phyloP scores from a whole-genome alignment of 1,140 invertebrate genomes.

The Metaphire vulgaris region DNA sequence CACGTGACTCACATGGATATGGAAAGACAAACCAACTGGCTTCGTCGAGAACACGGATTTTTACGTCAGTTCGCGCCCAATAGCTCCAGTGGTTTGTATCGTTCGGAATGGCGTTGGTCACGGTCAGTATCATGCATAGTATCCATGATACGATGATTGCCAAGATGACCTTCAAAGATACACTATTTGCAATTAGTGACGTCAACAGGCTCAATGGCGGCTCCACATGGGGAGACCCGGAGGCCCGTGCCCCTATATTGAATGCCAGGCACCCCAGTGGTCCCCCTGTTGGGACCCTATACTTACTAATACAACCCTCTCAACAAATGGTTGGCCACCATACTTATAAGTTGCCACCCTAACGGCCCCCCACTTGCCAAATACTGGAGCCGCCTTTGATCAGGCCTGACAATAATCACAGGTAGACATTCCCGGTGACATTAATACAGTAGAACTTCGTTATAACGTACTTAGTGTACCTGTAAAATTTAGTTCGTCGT shows the following conservation, averaged over 20 bases:
- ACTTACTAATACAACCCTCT: neutral
- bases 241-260: neutral
- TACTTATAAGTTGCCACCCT: too few relatives aligned
- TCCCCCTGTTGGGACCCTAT: neutral
- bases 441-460: too few relatives aligned
- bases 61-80: slow-evolving; percentile 69
- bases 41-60: slow-evolving; percentile 64
- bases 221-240: too few relatives aligned
- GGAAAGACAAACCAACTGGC: slow-evolving; percentile 76
- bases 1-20: slow-evolving; percentile 68
- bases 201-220: neutral
- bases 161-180: slow-evolving; percentile 53
- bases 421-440: too few relatives aligned
- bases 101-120: slow-evolving; percentile 59
- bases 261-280: neutral
- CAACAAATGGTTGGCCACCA: neutral
- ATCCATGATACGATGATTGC: slow-evolving; percentile 74
- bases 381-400: too few relatives aligned
- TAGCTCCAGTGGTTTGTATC: slow-evolving; percentile 53
- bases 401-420: too few relatives aligned
- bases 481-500: too few relatives aligned
- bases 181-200: neutral
- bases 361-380: too few relatives aligned
- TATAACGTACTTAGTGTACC: too few relatives aligned
- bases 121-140: slow-evolving; percentile 67